Conservation (phyloP, 1,140 invertebrate species). For the Acyrthosiphon pisum region DNA sequence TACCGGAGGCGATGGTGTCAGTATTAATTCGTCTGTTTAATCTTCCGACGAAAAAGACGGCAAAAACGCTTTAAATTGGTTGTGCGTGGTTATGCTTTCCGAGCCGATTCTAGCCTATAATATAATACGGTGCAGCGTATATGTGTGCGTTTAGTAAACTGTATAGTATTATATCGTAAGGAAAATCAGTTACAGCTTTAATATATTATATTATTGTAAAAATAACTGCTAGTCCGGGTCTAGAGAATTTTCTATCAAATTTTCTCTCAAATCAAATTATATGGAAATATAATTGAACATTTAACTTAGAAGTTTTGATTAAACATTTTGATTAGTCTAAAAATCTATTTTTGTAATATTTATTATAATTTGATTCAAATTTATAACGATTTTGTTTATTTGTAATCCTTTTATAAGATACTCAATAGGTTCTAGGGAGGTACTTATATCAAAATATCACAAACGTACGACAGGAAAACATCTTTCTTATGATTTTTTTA, state of each 20-base stretch:
- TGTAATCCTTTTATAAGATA: background rate
- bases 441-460: background rate
- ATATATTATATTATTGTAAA: background rate
- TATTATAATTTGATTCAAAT: background rate
- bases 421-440: too few relatives aligned
- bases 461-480: background rate
- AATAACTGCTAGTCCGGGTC: background rate
- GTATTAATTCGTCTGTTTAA: constrained; percentile 26
- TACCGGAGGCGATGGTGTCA: background rate
- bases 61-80: background rate
- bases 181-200: background rate
- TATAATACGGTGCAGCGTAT: background rate
- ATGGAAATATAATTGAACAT: background rate
- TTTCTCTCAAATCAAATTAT: background rate
- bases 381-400: background rate
- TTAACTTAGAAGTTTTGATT: background rate
- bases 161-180: background rate
- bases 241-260: background rate
- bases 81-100: background rate
- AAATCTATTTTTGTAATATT: too few relatives aligned
- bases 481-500: background rate
- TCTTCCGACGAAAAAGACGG: background rate
- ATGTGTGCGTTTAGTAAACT: too few relatives aligned
- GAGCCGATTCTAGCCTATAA: background rate
- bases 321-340: too few relatives aligned